A percentile compares a stretch with the other conserved stretches of the same genome.
Evolutionary conservation across 2,888 invertebrate genomes (phyloP).

Genomic region (Keiferia lycopersicella): DNA sequence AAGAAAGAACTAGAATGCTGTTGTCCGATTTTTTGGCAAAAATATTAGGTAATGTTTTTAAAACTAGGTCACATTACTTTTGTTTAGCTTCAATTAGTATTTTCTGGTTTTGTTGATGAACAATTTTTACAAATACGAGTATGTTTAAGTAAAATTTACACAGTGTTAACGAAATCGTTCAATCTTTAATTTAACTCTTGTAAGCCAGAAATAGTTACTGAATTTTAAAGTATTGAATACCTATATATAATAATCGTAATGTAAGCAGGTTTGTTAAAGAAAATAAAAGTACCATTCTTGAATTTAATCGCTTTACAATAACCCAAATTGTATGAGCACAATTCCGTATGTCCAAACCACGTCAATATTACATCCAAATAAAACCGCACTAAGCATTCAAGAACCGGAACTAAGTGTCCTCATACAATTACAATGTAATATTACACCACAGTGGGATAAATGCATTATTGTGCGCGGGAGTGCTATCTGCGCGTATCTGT

Average conservation of each 20-base stretch:
- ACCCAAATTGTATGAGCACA: constrained; percentile 11
- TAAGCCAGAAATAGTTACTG: too few relatives aligned
- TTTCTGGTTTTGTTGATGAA: too few relatives aligned
- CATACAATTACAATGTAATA: constrained; percentile 25
- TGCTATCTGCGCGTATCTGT: constrained; percentile 44
- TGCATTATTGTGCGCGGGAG: constrained; percentile 12
- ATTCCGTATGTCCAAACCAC: constrained; percentile 21
- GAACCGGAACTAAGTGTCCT: constrained; percentile 67
- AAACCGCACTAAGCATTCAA: constrained; percentile 29
- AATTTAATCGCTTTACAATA: neutral
- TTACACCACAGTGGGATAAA: constrained; percentile 53
- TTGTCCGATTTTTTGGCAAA: neutral
- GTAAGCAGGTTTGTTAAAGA: too few relatives aligned
- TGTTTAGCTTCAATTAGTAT: neutral
- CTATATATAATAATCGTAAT: too few relatives aligned
- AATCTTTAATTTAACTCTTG: too few relatives aligned
- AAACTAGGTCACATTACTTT: neutral
- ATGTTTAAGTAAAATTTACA: too few relatives aligned
- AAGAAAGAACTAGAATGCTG: constrained; percentile 12
- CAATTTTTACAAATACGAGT: too few relatives aligned
- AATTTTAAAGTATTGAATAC: too few relatives aligned
- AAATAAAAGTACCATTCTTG: neutral
- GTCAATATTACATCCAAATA: constrained; percentile 22
- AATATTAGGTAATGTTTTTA: neutral
- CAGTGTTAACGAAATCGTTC: too few relatives aligned